These are phyloP conservation scores for Apodemia hepburni DNA, from an alignment of 2,888 invertebrate genomes.

Conservation along the genomic window DNA sequence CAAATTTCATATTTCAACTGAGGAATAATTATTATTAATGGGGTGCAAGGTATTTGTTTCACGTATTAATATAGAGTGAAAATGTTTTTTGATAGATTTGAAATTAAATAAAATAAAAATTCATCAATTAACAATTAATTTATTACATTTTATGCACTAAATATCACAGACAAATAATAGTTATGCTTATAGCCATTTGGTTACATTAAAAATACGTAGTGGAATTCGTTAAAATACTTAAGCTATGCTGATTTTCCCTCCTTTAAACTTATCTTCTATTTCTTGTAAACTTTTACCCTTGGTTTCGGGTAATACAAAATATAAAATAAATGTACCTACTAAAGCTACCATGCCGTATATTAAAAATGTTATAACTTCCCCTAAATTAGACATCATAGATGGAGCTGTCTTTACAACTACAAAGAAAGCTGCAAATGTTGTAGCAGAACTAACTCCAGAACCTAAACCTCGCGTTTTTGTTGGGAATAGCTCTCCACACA, in stretches of 20 bases:
- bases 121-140: constrained; percentile 31
- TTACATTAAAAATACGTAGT: constrained; percentile 25
- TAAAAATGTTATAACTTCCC: constrained; percentile 82
- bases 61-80: no score
- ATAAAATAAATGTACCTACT: constrained; percentile 79
- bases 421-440: constrained; percentile 83
- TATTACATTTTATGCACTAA: constrained; percentile 46
- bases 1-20: no score
- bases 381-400: constrained; percentile 76
- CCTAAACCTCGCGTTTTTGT: constrained; percentile 82
- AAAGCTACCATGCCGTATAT: constrained; percentile 81
- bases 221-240: constrained; percentile 32
- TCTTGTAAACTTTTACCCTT: constrained; percentile 84
- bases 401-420: constrained; percentile 84
- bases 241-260: constrained; percentile 48
- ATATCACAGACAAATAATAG: constrained; percentile 61
- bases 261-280: constrained; percentile 81
- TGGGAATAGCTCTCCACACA: constrained; percentile 87
- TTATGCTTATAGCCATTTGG: constrained; percentile 45
- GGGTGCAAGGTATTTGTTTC: no score
- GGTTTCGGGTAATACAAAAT: constrained; percentile 84
- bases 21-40: no score
- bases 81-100: no score
- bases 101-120: constrained; percentile 29
- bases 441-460: constrained; percentile 83